Conservation (phyloP, 2,797 vertebrate species). For the Siniperca scherzeri region DNA sequence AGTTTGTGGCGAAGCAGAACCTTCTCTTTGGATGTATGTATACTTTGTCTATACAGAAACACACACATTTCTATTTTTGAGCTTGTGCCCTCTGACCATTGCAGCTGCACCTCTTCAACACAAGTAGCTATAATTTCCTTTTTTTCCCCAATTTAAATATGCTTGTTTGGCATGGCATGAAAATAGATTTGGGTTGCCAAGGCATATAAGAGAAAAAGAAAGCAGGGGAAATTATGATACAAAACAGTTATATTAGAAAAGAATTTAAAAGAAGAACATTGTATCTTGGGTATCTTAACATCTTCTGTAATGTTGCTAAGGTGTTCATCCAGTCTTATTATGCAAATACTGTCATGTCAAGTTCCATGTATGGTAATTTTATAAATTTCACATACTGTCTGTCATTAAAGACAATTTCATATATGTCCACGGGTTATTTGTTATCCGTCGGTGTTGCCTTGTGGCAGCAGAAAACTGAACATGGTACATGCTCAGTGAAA, state of each 20-base stretch:
- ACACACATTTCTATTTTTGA: conserved; percentile 15
- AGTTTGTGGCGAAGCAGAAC: conserved; percentile 37
- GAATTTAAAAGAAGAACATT: neutral
- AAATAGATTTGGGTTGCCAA: neutral
- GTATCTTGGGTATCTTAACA: neutral
- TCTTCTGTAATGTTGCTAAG: neutral
- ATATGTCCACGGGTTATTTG: conserved; percentile 1
- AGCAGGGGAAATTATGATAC: neutral
- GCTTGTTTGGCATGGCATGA: neutral
- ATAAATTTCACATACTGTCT: neutral
- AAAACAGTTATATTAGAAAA: conserved; percentile 1
- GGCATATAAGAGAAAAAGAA: neutral
- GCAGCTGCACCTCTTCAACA: conserved; percentile 28
- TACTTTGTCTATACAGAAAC: neutral
- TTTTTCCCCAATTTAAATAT: neutral
- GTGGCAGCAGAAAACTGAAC: neutral
- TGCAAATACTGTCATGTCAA: neutral
- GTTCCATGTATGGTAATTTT: neutral
- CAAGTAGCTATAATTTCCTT: conserved; percentile 7
- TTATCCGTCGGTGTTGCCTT: neutral
- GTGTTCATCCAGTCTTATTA: neutral
- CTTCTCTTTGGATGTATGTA: neutral
- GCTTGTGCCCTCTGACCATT: conserved; percentile 5
- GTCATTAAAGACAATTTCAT: neutral
- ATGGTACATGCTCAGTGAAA: neutral